Conservation (phyloP, 1,140 invertebrate species). For the Rhagoletis zephyria region DNA sequence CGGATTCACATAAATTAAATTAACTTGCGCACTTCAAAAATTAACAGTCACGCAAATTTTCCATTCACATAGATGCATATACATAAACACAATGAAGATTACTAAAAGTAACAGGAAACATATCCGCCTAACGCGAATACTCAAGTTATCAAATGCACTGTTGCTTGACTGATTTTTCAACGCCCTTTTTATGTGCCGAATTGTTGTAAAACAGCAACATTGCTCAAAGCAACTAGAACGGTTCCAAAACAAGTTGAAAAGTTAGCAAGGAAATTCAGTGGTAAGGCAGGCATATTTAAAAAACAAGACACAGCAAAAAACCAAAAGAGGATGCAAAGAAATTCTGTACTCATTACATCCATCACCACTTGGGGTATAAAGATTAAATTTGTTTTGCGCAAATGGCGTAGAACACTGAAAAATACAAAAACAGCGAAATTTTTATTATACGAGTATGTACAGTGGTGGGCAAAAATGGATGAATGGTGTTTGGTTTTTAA, state of each 20-base stretch:
- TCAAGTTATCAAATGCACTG: conserved; percentile 9
- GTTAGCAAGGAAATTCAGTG: not conserved
- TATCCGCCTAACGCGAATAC: not conserved
- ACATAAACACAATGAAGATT: not conserved
- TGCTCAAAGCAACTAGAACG: too few species aligned
- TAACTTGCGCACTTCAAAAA: not conserved
- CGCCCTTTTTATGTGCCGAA: not conserved
- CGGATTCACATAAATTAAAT: not conserved
- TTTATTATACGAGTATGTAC: too few species aligned
- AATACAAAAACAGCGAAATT: not conserved
- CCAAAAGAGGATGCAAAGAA: not conserved
- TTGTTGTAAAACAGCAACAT: not conserved
- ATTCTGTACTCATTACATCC: not conserved
- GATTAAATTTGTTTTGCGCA: not conserved
- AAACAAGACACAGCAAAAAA: not conserved
- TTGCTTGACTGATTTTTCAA: not conserved
- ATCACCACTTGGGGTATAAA: not conserved
- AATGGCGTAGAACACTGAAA: not conserved
- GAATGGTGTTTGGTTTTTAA: too few species aligned
- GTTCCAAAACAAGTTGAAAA: not conserved
- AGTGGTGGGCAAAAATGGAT: too few species aligned
- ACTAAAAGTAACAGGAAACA: not conserved
- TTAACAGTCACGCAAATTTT: too few species aligned
- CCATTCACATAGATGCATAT: too few species aligned
- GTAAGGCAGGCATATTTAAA: not conserved